These are phyloP conservation scores for Galeruca laticollis DNA, from an alignment of 2,888 invertebrate species.

Conservation along the genomic window DNA sequence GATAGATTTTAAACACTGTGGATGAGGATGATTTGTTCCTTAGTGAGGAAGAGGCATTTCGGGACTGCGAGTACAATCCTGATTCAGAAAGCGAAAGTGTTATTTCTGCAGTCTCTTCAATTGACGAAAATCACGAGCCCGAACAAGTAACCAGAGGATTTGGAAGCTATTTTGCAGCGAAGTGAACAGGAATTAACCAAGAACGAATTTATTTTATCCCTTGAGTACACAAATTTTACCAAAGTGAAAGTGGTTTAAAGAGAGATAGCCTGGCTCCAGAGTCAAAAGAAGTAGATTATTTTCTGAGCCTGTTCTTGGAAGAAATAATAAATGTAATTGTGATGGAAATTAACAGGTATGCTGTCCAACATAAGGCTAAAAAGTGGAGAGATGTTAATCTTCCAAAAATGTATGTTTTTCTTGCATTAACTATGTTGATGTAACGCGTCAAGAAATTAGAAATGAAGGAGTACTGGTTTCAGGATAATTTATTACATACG, in stretches of 20 bases:
- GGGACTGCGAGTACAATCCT: not conserved
- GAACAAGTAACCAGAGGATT: constrained; percentile 9
- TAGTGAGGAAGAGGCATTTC: not conserved
- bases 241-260: no score
- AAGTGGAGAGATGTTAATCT: not conserved
- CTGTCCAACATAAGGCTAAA: not conserved
- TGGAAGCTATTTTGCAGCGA: constrained; percentile 12
- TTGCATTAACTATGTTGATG: constrained; percentile 18
- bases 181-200: constrained; percentile 10
- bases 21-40: not conserved
- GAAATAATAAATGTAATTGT: not conserved
- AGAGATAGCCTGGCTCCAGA: no score
- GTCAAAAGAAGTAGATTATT: no score
- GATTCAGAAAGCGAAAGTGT: not conserved
- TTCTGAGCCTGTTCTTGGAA: no score
- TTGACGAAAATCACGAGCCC: constrained; percentile 4
- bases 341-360: constrained; percentile 1
- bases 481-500: constrained; percentile 8
- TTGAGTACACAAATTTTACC: not conserved
- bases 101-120: no score
- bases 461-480: constrained; percentile 12
- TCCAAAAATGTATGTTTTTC: not conserved
- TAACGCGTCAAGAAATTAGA: not conserved
- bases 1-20: no score
- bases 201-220: no score